Evolutionary conservation across 35 echinoderm and acorn worm genomes (phyloP).

Genomic region (Lytechinus variegatus): DNA sequence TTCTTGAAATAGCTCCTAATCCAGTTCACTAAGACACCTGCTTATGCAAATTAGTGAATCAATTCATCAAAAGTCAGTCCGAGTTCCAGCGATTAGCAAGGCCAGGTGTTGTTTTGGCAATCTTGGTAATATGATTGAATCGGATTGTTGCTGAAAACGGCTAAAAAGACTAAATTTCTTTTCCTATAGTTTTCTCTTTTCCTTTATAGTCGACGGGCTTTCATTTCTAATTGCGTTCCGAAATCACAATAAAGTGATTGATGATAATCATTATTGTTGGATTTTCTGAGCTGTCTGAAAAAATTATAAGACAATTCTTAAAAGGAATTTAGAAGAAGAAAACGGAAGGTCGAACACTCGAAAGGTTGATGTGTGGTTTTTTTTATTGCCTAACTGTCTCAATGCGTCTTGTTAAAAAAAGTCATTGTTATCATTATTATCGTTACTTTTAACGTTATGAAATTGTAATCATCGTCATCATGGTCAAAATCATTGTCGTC

Average conservation of each 20-base stretch:
- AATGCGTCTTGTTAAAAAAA: no score
- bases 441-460: no score
- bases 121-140: neutral
- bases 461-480: no score
- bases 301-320: no score
- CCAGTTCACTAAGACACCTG: neutral
- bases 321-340: no score
- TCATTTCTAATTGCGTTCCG: neutral
- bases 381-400: no score
- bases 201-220: neutral
- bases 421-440: no score
- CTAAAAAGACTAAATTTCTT: neutral
- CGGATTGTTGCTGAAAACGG: neutral
- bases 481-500: no score
- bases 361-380: no score
- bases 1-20: neutral
- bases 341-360: no score
- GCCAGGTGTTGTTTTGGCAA: neutral
- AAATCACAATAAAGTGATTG: neutral
- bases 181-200: neutral
- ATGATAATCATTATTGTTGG: neutral
- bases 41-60: neutral
- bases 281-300: no score
- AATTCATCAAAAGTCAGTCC: constrained; percentile 4
- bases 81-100: neutral